Conservation (phyloP, 2,888 invertebrate species). For the Nipponacmea schrenckii region DNA sequence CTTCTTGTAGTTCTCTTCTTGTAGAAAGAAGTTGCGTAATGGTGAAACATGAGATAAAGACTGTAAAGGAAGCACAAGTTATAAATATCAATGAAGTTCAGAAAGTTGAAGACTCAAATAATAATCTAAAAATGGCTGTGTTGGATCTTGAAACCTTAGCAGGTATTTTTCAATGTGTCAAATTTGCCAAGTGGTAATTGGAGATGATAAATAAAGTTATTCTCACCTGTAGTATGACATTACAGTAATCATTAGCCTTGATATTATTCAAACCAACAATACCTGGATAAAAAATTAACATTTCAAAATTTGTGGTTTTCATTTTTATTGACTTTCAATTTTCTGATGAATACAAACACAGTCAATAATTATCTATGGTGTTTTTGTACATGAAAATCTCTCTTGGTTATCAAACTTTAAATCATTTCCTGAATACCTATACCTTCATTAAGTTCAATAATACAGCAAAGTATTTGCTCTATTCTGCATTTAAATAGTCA, state of each 20-base stretch:
- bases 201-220: background rate
- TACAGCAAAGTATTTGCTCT: background rate
- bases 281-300: slow-evolving; percentile 53
- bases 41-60: slow-evolving; percentile 95
- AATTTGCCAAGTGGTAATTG: too few relatives aligned
- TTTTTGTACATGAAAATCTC: too few relatives aligned
- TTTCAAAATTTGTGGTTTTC: too few relatives aligned
- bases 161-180: background rate
- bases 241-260: slow-evolving; percentile 99
- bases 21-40: slow-evolving; percentile 91
- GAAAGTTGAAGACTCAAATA: background rate
- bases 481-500: too few relatives aligned
- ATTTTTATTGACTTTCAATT: too few relatives aligned
- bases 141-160: background rate
- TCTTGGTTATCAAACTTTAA: too few relatives aligned
- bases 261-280: slow-evolving; percentile 99
- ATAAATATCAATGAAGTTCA: slow-evolving; percentile 3
- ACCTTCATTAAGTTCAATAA: too few relatives aligned
- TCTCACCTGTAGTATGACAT: slow-evolving; percentile 92
- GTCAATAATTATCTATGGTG: too few relatives aligned
- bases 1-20: slow-evolving; percentile 88
- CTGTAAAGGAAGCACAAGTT: slow-evolving; percentile 69
- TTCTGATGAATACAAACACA: too few relatives aligned
- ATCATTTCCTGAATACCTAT: too few relatives aligned
- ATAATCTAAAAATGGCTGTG: background rate